phyloP scores from a whole-genome alignment of 2,797 vertebrate genomes.

The Notolepis coatsorum region DNA sequence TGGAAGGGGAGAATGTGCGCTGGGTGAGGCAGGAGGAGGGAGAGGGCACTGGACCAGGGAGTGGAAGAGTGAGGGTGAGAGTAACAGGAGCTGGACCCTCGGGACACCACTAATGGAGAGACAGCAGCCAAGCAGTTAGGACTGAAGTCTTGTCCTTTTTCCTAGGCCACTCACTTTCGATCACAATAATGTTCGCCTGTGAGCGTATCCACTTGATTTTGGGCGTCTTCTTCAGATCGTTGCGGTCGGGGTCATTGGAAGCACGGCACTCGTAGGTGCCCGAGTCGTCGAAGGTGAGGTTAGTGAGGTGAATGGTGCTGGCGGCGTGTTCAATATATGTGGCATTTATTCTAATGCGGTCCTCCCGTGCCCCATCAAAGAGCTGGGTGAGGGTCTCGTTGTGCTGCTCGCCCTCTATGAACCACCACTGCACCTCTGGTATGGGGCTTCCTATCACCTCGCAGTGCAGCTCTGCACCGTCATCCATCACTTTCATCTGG shows the following conservation, averaged over 20 bases:
- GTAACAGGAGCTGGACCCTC: slow-evolving; percentile 57
- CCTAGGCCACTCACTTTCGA: slow-evolving; percentile 92
- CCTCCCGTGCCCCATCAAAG: slow-evolving; percentile 89
- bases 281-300: slow-evolving; percentile 84
- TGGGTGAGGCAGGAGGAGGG: slow-evolving; percentile 42
- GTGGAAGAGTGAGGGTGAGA: slow-evolving; percentile 32
- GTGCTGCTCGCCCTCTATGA: slow-evolving; percentile 84
- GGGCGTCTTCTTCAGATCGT: slow-evolving; percentile 91
- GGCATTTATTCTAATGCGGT: slow-evolving; percentile 88
- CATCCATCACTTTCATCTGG: slow-evolving; percentile 82
- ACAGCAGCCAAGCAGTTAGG: slow-evolving; percentile 41
- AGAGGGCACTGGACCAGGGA: slow-evolving; percentile 48
- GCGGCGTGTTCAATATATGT: slow-evolving; percentile 89
- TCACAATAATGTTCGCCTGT: slow-evolving; percentile 94
- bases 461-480: slow-evolving; percentile 87
- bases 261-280: slow-evolving; percentile 95
- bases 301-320: slow-evolving; percentile 85
- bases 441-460: slow-evolving; percentile 92
- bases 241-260: slow-evolving; percentile 95
- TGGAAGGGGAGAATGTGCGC: slow-evolving; percentile 33
- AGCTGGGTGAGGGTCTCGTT: slow-evolving; percentile 86
- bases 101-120: slow-evolving; percentile 61
- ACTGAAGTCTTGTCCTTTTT: slow-evolving; percentile 43
- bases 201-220: slow-evolving; percentile 98
- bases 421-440: slow-evolving; percentile 97